Base-by-base conservation (phyloP, 2,797 vertebrate genomes). In the Ataeniobius toweri region DNA sequence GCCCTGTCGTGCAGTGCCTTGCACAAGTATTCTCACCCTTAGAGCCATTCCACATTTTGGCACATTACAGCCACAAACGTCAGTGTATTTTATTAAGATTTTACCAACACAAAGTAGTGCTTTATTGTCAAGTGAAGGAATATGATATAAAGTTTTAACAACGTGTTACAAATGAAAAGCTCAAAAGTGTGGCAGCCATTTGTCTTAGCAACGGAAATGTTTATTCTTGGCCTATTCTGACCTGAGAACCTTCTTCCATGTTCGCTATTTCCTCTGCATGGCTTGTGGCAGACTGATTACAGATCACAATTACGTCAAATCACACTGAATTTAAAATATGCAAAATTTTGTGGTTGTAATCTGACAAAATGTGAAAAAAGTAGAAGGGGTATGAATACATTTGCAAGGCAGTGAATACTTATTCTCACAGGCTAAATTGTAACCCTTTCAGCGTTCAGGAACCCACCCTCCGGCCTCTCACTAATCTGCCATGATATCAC, bases 401-500 rank as follows among this genome's bases (percentile, higher is more conserved):
- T 69, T 69, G 41, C 41, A 46, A 69, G 67, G 67, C 67, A 13
- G 7, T 67, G 63, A 48, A 77, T 58, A 48, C 75, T 86, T 80
- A 73, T 86, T 75, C 76, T 83, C 28, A 77, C 78, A 26, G 58
- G 68, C 50, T 75, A 68, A 82, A 92, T 82, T 80, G 87, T 69
- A 72, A 79, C 87, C 81, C 73, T 87, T 87, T 88, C 80, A 86
- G 84, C 50, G 75, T 92, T 89, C 84, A 88, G 65, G 78, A 80
- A 70, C 79, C 31, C 58, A 90, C 85, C 84, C 84, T 84, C 82
- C 71, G 78, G 80, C 77, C 89, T 81, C 83, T 58, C 71, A 31
- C 83, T 90, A 89, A 91, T 90, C 91, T 46, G 31, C 50, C 24
- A 76, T 44, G 36, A 76, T 85, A 91, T 90, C 89, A 92, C 76